Base-by-base conservation (phyloP, 2,113 vertebrate species). In the Otis tarda region DNA sequence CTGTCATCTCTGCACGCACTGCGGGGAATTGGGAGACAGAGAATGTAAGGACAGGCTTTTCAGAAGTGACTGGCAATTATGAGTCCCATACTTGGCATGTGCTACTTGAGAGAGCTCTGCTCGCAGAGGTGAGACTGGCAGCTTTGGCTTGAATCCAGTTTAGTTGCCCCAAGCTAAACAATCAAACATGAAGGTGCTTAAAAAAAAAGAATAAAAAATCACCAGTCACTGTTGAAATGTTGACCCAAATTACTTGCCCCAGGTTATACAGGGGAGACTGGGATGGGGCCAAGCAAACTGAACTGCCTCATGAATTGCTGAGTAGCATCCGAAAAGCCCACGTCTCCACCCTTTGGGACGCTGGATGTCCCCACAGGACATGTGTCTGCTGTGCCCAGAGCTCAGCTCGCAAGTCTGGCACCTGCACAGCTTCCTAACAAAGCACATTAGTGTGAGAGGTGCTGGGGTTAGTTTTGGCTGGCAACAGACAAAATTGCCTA, bases 401-500 rank as follows among this genome's bases (percentile, higher is more conserved):
- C 28, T 67, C 78, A 45, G 27, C 2, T 45, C 45, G 19, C 0
- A 0, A 35, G 35, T 64, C 37, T 12, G 73, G 33, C 27, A 52
- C 16, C n/a, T 56, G 4, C 2, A 0, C 1, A 1, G 43, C 47
- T 61, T 67, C 77, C 39, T 39, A 57, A 49, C 0, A 0, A 70
- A 89, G 69, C 14, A 39, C 9, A 6, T 24, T 19, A 37, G 19
- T 13, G 17, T 59, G 39, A 67, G 20, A 10, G 9, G 3, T 37
- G 18, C 20, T 64, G 50, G 22, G 12, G 18, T 73, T 67, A 7
- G 0, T 24, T 61, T 50, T 31, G 6, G 2, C 14, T n/a, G 35
- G 43, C 43, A 75, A 63, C 7, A 49, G 30, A 14, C 12, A 56
- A 93, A 87, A 85, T 4, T 80, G 8, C 7, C 11, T 49, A 0